Evolutionary conservation across 30 jellyfish, hydroid and myxozoan species (phyloP), one percentile per base, ranked within the genome.

Genomic region (Pseudorhiza aurosa): DNA sequence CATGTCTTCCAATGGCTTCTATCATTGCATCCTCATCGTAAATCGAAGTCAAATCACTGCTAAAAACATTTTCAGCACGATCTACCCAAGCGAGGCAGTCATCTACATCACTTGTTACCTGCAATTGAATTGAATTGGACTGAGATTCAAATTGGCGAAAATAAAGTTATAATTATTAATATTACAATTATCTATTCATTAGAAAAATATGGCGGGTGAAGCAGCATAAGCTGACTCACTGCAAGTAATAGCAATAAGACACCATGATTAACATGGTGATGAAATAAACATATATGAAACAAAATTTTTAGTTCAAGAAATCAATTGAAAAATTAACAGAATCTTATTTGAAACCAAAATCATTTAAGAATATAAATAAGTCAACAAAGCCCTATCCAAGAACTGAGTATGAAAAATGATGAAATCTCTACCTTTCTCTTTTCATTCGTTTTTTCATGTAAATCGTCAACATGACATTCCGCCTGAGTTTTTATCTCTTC

Each of bases 21-120:
- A 85, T 65, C 89, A 85, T 72, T 15, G 75, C 84, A 24, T 85
- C 96, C 56, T 85, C 96, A 30, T 85, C 96, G 0, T 89, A 55
- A 15, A 85, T 85, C 22, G 65, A 26, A 14, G 87, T 85, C 22
- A 85, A 50, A 65, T 85, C 96, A 29, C 75, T 57, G 67, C 68
- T 47, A 51, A 85, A 85, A 29, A 85, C 75, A 18, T 18, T 22
- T 64, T 64, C 85, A 9, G 96, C 96, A 7, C 45, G 70, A 11
- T 75, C 80, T 18, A 85, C 75, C 96, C 96, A 85, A 5, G 85
- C 58, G 28, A 80, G 71, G 65, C 91, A 80, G 1, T 80, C 77
- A 28, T 80, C 91, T 17, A 80, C 84, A 18, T 80, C 91, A 32
- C 51, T 42, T 8, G 75, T 30, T 0, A 80, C 68, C 91, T 80